Evolutionary conservation across 2,797 vertebrate species (phyloP).

Genomic region (Psittacula derbiana): DNA sequence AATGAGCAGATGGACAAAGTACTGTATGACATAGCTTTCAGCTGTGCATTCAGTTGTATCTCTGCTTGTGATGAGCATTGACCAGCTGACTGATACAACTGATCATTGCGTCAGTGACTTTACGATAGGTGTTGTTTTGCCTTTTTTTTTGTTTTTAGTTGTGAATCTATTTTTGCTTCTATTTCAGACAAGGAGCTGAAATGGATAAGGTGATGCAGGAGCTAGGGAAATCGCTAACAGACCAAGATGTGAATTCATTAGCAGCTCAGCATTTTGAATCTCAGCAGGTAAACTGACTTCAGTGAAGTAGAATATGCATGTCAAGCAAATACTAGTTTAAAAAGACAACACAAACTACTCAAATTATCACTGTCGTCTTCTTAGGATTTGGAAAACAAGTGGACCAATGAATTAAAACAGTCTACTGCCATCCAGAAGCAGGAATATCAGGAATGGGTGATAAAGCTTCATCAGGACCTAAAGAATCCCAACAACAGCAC

Average conservation of each 20-base stretch:
- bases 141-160: not conserved
- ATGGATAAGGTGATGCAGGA: constrained; percentile 98
- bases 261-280: constrained; percentile 96
- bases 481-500: constrained; percentile 92
- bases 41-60: not conserved
- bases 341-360: not conserved
- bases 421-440: constrained; percentile 94
- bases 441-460: constrained; percentile 97
- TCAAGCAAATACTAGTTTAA: not conserved
- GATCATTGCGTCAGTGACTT: not conserved
- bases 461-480: constrained; percentile 94
- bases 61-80: not conserved
- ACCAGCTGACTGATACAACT: not conserved
- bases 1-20: not conserved
- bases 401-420: constrained; percentile 93
- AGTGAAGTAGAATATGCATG: not conserved
- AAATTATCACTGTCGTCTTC: not conserved
- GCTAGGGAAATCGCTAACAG: constrained; percentile 90
- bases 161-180: not conserved
- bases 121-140: not conserved
- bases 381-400: constrained; percentile 94
- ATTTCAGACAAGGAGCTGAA: constrained; percentile 87
- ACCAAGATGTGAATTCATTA: constrained; percentile 94
- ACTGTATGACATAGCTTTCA: not conserved
- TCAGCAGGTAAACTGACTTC: constrained; percentile 84